Evolutionary conservation across 1,140 invertebrate genomes (phyloP), one percentile per base, ranked within the genome.

Genomic region (Colletes gigas): DNA sequence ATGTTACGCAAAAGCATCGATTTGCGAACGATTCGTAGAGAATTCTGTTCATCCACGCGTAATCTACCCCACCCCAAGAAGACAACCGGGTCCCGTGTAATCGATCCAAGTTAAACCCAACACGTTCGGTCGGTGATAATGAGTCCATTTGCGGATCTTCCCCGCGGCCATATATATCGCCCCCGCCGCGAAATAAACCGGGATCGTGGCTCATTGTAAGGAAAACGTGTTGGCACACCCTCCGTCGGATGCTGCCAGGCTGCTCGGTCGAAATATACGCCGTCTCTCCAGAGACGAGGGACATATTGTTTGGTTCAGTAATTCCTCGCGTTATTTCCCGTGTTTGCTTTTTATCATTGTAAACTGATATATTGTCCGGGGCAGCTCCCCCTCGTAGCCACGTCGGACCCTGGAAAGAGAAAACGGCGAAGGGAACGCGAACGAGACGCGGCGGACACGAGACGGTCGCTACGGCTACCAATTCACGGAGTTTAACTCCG

Each of bases 291-390:
- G 87, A 87, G 89, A 89, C 88, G 82, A 87, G 90, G 88, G 91
- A 92, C 90, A 92, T 92, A 92, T 91, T 92, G 91, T 93, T 92
- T 90, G 90, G 91, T 92, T 91, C 90, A 89, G 90, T 92, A 90
- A 92, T 91, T 92, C 90, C 88, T 90, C 87, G 78, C 83, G 89
- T 92, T 92, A 91, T 91, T 91, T 92, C 85, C 88, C 88, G 83
- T 92, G 90, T 92, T 92, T 92, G 90, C 91, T 92, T 92, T 92
- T 92, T 92, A 92, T 92, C 90, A 91, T 92, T 91, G 90, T 91
- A 92, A 91, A 91, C 91, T 88, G 91, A 91, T 92, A 92, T 90
- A 92, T 92, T 92, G 90, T 92, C 88, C 88, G 88, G 82, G 88
- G 84, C 76, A 88, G 85, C 73, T 91, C 90, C 88, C 89, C 84